Evolutionary conservation across 2,113 vertebrate genomes (phyloP), one percentile per base, ranked within the genome.

Genomic region (Manacus vitellinus): DNA sequence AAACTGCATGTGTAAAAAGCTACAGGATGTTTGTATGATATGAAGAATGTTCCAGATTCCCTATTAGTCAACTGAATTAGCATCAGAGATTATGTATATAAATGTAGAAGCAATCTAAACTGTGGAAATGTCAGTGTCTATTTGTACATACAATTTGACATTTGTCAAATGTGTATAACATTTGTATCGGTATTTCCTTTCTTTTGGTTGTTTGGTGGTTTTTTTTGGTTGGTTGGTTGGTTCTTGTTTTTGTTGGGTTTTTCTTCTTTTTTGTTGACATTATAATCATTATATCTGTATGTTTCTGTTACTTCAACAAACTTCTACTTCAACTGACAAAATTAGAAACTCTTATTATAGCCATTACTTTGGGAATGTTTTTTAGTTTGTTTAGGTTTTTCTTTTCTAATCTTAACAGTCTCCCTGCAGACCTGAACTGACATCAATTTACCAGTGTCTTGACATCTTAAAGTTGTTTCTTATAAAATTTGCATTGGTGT

Each of bases 391-490:
- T 96, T 94, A 95, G 83, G 39, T 80, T 88, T 92, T 93, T 68
- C 44, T 92, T 78, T 97, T 81, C 54, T 63, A 90, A 85, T 89
- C 77, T 41, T 92, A 95, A 76, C 78, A 92, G 70, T 86, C 81
- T 97, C 86, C 85, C 79, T 65, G 41, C 87, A 94, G 93, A 96
- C 84, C 52, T 96, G 70, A 95, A 75, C 70, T 95, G 96, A 89
- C 94, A 97, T 96, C 92, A 96, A 95, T 96, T 97, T 97, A 74
- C 95, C 85, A 87, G 70, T 92, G 76, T 92, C 95, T 97, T 97
- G 96, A 93, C 95, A 96, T 91, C 92, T 93, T 96, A 95, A 97
- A 96, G 92, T 97, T 95, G 92, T 92, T 96, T 90, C 94, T 93
- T 95, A 96, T 79, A 92, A 95, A 92, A 95, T 97, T 96, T 94